Evolutionary conservation across 2,888 invertebrate genomes (phyloP).

Genomic region (Philonicus albiceps): DNA sequence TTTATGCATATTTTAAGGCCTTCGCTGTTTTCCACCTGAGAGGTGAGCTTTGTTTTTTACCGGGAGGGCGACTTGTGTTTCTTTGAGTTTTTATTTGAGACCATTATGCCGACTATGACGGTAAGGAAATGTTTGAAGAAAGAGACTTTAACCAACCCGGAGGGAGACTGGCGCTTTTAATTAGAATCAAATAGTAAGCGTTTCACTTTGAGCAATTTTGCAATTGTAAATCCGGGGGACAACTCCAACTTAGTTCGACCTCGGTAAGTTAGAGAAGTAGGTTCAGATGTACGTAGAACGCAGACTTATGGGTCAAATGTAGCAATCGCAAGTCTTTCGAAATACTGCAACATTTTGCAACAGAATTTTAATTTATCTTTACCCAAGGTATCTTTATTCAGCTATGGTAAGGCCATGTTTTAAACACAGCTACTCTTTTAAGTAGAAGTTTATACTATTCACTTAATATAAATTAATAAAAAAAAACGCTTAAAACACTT

Average conservation of each 20-base stretch:
- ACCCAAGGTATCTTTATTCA: neutral
- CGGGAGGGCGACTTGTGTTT: neutral
- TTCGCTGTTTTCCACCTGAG: neutral
- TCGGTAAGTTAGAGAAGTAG: neutral
- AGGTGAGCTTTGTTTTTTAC: neutral
- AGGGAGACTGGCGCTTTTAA: neutral
- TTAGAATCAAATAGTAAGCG: neutral
- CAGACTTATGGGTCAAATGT: neutral
- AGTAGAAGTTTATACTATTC: neutral
- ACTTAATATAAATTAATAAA: neutral
- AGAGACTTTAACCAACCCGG: neutral
- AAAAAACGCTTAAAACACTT: too few relatives aligned
- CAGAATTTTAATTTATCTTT: neutral
- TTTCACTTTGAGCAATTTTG: neutral
- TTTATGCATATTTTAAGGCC: neutral
- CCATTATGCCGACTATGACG: neutral
- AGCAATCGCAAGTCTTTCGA: neutral
- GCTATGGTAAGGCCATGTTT: neutral
- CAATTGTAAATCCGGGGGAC: neutral
- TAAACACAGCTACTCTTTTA: neutral
- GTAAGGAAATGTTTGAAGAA: neutral
- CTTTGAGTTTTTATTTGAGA: neutral
- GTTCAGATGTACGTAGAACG: neutral
- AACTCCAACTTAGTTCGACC: neutral
- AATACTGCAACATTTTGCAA: neutral